phyloP scores from a whole-genome alignment of 2,113 vertebrate genomes.

The Lepisosteus oculatus region DNA sequence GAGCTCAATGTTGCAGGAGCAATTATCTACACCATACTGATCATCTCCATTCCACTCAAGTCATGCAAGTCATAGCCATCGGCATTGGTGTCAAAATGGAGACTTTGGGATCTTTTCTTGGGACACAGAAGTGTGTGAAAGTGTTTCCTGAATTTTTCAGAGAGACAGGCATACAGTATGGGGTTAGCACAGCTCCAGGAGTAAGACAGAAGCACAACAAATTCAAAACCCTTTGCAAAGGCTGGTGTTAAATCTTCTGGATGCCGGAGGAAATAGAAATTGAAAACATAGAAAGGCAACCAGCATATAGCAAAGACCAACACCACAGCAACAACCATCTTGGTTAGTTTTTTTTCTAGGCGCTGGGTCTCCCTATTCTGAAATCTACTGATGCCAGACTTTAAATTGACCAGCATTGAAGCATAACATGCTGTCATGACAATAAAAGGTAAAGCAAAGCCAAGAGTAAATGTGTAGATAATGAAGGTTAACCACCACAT shows the following conservation, averaged over 20 bases:
- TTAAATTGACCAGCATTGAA: constrained; percentile 49
- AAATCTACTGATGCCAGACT: constrained; percentile 12
- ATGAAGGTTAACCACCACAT: constrained; percentile 58
- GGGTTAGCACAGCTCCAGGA: constrained; percentile 73
- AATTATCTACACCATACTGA: constrained; percentile 19
- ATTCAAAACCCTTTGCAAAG: constrained; percentile 55
- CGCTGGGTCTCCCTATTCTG: constrained; percentile 30
- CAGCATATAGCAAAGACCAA: constrained; percentile 65
- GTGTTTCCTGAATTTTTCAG: constrained; percentile 57
- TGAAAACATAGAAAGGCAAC: constrained; percentile 69
- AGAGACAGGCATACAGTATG: constrained; percentile 66
- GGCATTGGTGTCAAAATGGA: constrained; percentile 40
- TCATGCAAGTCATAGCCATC: constrained; percentile 50
- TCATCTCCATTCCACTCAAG: constrained; percentile 32
- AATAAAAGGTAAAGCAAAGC: constrained; percentile 60
- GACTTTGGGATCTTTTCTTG: constrained; percentile 33
- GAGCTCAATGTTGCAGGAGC: background rate
- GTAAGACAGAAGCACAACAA: constrained; percentile 67
- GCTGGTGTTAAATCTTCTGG: constrained; percentile 5
- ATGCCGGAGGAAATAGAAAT: constrained; percentile 55
- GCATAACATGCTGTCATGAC: constrained; percentile 58
- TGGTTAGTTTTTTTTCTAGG: constrained; percentile 61
- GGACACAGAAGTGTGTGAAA: constrained; percentile 58
- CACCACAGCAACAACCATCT: constrained; percentile 65
- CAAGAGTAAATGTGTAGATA: constrained; percentile 63